Conservation (phyloP, 2,797 vertebrate species). For the Crypturellus tataupa region DNA sequence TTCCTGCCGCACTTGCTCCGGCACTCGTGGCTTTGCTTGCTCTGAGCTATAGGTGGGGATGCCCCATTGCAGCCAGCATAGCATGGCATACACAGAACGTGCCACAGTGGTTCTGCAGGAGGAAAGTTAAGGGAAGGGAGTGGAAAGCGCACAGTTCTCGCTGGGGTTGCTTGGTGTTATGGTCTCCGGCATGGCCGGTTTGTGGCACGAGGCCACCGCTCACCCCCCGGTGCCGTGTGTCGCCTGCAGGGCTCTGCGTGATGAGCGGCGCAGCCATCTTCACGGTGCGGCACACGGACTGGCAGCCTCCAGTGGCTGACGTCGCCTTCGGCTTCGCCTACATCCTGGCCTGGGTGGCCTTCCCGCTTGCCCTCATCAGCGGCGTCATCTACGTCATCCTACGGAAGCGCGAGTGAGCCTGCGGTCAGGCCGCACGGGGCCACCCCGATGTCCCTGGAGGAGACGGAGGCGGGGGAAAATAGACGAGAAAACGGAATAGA, state of each 20-base stretch:
- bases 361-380: constrained; percentile 92
- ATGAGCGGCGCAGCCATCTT: constrained; percentile 95
- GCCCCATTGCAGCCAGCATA: background rate
- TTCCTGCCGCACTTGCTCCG: background rate
- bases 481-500: constrained; percentile 71
- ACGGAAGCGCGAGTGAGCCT: constrained; percentile 92
- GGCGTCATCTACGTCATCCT: constrained; percentile 94
- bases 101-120: background rate
- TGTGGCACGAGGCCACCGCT: rapidly evolving
- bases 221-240: background rate
- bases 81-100: background rate
- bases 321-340: constrained; percentile 90
- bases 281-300: constrained; percentile 88
- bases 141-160: rapidly evolving
- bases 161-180: rapidly evolving
- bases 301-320: background rate
- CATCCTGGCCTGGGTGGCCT: constrained; percentile 94
- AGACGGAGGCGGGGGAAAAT: constrained; percentile 69
- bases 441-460: constrained; percentile 69
- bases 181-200: background rate
- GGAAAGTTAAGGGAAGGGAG: no score
- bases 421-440: constrained; percentile 5
- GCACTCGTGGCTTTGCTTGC: background rate
- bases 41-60: background rate
- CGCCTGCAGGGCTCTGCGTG: constrained; percentile 89